A percentile compares a stretch with the other conserved stretches of the same genome.
These are phyloP conservation scores for Notothenia rossii DNA, from an alignment of 2,113 vertebrate genomes.

Conservation along the genomic window DNA sequence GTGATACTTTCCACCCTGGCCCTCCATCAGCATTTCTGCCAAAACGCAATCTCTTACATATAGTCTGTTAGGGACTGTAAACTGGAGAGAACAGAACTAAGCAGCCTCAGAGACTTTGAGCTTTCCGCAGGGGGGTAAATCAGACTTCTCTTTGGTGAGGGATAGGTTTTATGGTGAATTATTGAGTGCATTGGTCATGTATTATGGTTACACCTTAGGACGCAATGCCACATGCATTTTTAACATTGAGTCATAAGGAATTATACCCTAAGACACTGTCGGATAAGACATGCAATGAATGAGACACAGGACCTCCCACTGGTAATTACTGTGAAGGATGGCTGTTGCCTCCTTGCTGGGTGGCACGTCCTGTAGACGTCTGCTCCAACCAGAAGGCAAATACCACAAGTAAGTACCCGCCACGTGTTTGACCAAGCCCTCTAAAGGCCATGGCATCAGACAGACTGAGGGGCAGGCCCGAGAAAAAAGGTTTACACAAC, in stretches of 20 bases:
- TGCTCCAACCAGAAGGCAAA: slow-evolving; percentile 63
- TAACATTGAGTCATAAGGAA: slow-evolving; percentile 15
- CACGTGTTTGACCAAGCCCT: slow-evolving; percentile 49
- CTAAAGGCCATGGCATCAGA: slow-evolving; percentile 51
- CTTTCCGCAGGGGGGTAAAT: background rate
- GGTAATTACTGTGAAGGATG: slow-evolving; percentile 59
- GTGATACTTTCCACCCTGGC: slow-evolving; percentile 69
- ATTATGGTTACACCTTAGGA: slow-evolving; percentile 10
- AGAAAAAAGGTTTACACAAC: slow-evolving; percentile 39
- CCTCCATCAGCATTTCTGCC: slow-evolving; percentile 35
- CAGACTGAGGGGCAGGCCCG: slow-evolving; percentile 9
- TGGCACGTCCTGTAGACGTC: slow-evolving; percentile 66
- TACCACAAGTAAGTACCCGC: slow-evolving; percentile 53
- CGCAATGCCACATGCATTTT: background rate
- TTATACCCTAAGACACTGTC: background rate
- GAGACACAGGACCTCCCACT: slow-evolving; percentile 65
- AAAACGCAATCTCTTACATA: slow-evolving; percentile 50
- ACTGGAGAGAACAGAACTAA: slow-evolving; percentile 17
- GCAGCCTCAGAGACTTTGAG: slow-evolving; percentile 18
- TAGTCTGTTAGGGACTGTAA: slow-evolving; percentile 18
- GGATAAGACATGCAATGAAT: slow-evolving; percentile 18
- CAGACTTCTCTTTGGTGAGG: slow-evolving; percentile 12
- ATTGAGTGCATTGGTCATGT: background rate
- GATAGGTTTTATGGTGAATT: background rate
- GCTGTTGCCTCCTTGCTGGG: slow-evolving; percentile 65